Evolutionary conservation across 2,888 invertebrate genomes (phyloP).

Genomic region (Leucoma salicis): DNA sequence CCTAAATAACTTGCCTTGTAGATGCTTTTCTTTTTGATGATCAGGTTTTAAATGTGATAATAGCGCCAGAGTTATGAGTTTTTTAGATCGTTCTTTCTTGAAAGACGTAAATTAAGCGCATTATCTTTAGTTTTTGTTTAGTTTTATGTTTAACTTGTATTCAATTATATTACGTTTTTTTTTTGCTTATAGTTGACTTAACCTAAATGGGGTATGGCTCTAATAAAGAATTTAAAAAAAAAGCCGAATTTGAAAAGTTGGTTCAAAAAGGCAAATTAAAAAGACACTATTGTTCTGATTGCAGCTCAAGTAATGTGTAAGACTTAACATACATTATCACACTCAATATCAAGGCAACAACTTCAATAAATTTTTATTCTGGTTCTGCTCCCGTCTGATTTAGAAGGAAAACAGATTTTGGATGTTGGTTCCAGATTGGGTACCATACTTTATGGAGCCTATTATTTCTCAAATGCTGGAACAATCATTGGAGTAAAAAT

Average conservation of each 20-base stretch:
- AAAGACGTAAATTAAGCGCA: no score
- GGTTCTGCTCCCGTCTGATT: conserved; percentile 82
- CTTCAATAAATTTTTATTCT: conserved; percentile 85
- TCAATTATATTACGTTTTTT: no score
- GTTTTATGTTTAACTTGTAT: no score
- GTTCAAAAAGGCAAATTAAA: conserved; percentile 57
- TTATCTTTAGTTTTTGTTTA: no score
- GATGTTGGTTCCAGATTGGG: conserved; percentile 88
- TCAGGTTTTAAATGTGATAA: no score
- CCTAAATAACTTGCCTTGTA: conserved; percentile 81
- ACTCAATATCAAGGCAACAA: conserved; percentile 84
- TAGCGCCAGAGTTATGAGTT: no score
- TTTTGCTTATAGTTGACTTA: no score
- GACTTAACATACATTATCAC: conserved; percentile 83
- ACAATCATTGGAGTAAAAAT: conserved; percentile 86
- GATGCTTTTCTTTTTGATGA: conserved; percentile 88
- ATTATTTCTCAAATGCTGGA: conserved; percentile 80
- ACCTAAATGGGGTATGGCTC: no score
- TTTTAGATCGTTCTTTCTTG: no score
- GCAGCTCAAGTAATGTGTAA: conserved; percentile 59
- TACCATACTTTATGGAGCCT: conserved; percentile 85
- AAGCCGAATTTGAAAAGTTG: conserved; percentile 79
- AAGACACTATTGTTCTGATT: conserved; percentile 62
- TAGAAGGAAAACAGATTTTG: conserved; percentile 80
- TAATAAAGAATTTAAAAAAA: no score